These are phyloP conservation scores for Epinotia brunnichana DNA, from an alignment of 2,888 invertebrate genomes.

Conservation along the genomic window DNA sequence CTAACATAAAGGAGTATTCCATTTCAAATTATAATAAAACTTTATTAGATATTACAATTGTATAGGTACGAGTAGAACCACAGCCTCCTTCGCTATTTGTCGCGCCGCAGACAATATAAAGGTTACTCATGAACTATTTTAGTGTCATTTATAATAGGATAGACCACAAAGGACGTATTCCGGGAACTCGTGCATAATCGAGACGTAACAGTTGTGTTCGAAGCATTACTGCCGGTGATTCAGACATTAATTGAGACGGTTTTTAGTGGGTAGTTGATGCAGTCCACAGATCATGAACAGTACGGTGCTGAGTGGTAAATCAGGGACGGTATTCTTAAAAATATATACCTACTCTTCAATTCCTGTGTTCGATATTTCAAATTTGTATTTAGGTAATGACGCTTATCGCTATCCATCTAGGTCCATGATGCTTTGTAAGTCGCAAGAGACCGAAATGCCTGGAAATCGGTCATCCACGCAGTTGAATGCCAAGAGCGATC, in stretches of 20 bases:
- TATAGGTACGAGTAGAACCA: constrained; percentile 12
- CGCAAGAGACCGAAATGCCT: too few species aligned
- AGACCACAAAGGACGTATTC: constrained; percentile 60
- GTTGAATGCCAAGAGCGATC: too few species aligned
- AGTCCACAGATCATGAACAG: constrained; percentile 24
- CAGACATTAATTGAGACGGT: constrained; percentile 70
- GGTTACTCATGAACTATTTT: constrained; percentile 40
- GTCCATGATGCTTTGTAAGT: too few species aligned
- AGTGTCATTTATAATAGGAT: constrained; percentile 42
- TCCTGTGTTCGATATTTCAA: too few species aligned
- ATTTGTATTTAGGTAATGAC: too few species aligned
- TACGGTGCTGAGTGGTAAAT: not conserved
- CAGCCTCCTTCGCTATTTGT: constrained; percentile 26
- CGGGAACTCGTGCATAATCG: constrained; percentile 48
- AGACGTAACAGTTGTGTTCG: constrained; percentile 54
- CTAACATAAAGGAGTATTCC: constrained; percentile 20
- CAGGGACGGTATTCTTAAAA: too few species aligned
- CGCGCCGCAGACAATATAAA: constrained; percentile 36
- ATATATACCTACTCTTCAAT: too few species aligned
- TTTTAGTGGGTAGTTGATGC: constrained; percentile 61
- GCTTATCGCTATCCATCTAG: too few species aligned
- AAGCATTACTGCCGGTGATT: constrained; percentile 61
- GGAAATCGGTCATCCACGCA: too few species aligned
- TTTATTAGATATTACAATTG: constrained; percentile 25
- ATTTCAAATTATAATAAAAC: constrained; percentile 36